Conservation (phyloP, 2,888 invertebrate genomes). For the Xanthia icteritia region DNA sequence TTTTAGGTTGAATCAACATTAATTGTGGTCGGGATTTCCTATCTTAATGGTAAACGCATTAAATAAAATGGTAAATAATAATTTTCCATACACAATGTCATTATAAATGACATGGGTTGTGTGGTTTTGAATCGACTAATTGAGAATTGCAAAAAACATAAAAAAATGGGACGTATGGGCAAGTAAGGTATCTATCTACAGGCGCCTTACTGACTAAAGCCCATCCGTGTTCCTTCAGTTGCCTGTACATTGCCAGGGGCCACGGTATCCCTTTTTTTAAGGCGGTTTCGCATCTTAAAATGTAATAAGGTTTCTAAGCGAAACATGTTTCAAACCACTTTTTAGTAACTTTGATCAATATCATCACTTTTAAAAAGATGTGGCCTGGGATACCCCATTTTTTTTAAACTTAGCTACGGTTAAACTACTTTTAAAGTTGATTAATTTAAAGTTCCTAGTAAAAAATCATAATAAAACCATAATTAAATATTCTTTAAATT, state of each 20-base stretch:
- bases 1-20: constrained; percentile 4
- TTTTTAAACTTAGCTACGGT: background rate
- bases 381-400: too few relatives aligned
- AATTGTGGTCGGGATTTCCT: constrained; percentile 27
- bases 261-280: too few relatives aligned
- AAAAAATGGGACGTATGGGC: background rate
- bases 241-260: too few relatives aligned
- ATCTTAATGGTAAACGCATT: background rate
- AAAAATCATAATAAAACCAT: background rate
- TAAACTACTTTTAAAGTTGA: background rate
- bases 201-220: too few relatives aligned
- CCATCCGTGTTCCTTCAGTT: too few relatives aligned
- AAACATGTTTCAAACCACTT: background rate
- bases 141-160: background rate
- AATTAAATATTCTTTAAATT: too few relatives aligned
- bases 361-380: background rate
- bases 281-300: too few relatives aligned
- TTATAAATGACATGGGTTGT: constrained; percentile 7
- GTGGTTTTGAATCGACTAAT: background rate
- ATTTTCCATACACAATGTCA: background rate
- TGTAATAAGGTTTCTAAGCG: too few relatives aligned
- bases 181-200: too few relatives aligned
- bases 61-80: too few relatives aligned
- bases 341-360: background rate
- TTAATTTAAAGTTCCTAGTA: background rate